Conservation (phyloP, 2,797 vertebrate species). For the Danio tinwini region DNA sequence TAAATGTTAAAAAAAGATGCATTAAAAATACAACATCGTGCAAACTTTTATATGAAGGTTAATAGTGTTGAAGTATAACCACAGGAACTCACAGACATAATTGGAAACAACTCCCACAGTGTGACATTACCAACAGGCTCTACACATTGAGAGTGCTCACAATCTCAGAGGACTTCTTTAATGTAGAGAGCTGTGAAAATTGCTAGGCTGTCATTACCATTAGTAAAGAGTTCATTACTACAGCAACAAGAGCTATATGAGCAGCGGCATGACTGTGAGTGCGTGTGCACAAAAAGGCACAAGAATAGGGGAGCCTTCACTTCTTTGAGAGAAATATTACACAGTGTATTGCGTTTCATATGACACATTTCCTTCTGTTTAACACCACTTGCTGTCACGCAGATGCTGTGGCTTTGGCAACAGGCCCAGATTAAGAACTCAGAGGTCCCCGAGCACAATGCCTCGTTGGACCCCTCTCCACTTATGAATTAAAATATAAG, state of each 20-base stretch:
- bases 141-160: background rate
- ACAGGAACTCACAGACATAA: constrained; percentile 19
- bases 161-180: constrained; percentile 17
- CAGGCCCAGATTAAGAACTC: background rate
- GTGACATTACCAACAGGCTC: constrained; percentile 21
- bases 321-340: constrained; percentile 2
- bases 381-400: constrained; percentile 25
- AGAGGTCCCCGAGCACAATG: background rate
- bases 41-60: background rate
- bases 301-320: background rate
- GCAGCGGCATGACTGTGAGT: background rate
- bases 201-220: constrained; percentile 30
- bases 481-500: no score
- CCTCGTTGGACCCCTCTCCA: background rate
- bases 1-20: background rate
- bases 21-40: constrained; percentile 6
- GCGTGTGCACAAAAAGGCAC: background rate
- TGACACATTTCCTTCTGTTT: constrained; percentile 11
- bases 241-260: constrained; percentile 7
- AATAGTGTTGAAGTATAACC: constrained; percentile 16
- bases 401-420: constrained; percentile 3
- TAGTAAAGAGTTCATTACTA: constrained; percentile 27
- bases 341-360: constrained; percentile 24
- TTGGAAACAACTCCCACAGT: constrained; percentile 16
- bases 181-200: constrained; percentile 3